phyloP scores from a whole-genome alignment of 2,888 invertebrate genomes.

The Mongoloraphidia duomilia region DNA sequence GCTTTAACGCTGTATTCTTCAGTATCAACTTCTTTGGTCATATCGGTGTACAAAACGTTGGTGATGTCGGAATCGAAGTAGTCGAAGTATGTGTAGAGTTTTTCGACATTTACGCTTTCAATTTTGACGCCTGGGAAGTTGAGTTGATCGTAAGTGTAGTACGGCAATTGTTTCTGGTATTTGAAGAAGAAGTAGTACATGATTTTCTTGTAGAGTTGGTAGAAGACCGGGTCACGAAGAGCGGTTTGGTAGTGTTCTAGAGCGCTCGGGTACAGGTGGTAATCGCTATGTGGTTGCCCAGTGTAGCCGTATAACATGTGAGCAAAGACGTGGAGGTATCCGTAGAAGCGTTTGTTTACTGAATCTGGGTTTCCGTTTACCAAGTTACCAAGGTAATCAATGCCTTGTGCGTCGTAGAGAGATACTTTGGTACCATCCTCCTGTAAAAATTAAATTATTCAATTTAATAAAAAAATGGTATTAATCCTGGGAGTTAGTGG shows the following conservation, averaged over 20 bases:
- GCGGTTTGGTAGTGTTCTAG: conserved; percentile 50
- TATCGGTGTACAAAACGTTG: conserved; percentile 32
- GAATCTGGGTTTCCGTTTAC: conserved; percentile 50
- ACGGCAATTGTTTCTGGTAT: conserved; percentile 41
- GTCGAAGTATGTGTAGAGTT: conserved; percentile 55
- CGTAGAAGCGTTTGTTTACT: conserved; percentile 42
- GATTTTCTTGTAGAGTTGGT: conserved; percentile 47
- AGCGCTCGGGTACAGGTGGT: conserved; percentile 41
- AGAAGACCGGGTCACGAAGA: conserved; percentile 55
- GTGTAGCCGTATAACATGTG: conserved; percentile 41
- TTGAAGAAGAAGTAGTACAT: conserved; percentile 36
- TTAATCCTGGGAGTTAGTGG: too few relatives aligned
- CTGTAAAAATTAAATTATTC: conserved; percentile 6
- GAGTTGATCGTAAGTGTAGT: conserved; percentile 47
- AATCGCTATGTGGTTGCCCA: conserved; percentile 22
- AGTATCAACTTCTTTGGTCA: conserved; percentile 6
- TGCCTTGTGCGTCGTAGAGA: conserved; percentile 32
- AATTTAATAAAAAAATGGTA: too few relatives aligned
- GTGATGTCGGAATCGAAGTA: conserved; percentile 45
- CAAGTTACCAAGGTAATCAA: conserved; percentile 48
- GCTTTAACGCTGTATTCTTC: conserved; percentile 29
- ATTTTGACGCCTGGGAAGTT: conserved; percentile 44
- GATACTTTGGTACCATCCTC: conserved; percentile 18
- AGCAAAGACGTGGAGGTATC: conserved; percentile 38
- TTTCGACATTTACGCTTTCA: conserved; percentile 45